These are phyloP conservation scores for Aegithalos caudatus DNA, from an alignment of 2,113 vertebrate genomes.

Conservation along the genomic window DNA sequence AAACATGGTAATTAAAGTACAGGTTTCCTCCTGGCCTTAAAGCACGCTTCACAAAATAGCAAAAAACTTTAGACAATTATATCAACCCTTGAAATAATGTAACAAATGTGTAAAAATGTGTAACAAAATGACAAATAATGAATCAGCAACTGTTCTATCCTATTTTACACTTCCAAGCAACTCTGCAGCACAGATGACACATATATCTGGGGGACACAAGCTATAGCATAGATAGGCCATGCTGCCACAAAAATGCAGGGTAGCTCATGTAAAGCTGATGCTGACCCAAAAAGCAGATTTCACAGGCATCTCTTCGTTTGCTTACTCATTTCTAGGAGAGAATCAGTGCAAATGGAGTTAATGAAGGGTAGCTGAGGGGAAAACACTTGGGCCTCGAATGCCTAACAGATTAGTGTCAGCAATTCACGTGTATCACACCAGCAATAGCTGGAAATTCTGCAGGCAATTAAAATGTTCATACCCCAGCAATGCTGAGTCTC, in stretches of 20 bases:
- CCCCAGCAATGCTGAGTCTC: background rate
- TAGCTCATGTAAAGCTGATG: background rate
- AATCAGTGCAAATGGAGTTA: slow-evolving; percentile 27
- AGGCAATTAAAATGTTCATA: background rate
- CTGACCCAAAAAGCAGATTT: slow-evolving; percentile 30
- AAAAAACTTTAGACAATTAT: background rate
- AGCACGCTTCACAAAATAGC: background rate
- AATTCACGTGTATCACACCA: background rate
- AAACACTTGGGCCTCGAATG: background rate
- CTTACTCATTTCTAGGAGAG: slow-evolving; percentile 32
- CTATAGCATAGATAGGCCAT: background rate
- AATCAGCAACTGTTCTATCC: background rate
- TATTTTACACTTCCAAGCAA: background rate
- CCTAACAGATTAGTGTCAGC: slow-evolving; percentile 1
- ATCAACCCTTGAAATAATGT: background rate
- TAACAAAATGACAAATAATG: background rate
- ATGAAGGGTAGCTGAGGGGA: background rate
- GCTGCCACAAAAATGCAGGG: slow-evolving; percentile 34
- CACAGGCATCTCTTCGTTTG: background rate
- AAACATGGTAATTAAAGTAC: background rate
- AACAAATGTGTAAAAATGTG: too few relatives aligned
- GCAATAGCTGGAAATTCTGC: background rate
- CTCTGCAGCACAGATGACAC: slow-evolving; percentile 2
- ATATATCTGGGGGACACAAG: background rate
- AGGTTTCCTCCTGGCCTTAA: background rate